These are phyloP conservation scores for Rhyzopertha dominica DNA, from an alignment of 1,140 invertebrate species.

Conservation along the genomic window DNA sequence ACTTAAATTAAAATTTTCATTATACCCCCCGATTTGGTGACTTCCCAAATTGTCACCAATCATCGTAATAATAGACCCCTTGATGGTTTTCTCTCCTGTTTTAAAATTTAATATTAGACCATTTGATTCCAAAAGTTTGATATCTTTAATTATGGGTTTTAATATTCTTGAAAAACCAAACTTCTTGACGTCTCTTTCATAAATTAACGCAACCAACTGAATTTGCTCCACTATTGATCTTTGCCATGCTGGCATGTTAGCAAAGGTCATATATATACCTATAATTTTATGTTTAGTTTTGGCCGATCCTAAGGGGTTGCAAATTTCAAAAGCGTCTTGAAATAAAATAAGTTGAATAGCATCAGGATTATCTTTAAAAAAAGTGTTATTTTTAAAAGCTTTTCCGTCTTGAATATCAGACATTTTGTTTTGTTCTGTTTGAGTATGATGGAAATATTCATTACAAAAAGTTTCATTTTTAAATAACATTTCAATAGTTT, in stretches of 20 bases:
- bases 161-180: slow-evolving; percentile 32
- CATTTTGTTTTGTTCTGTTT: slow-evolving; percentile 18
- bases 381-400: slow-evolving; percentile 31
- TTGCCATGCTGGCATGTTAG: slow-evolving; percentile 17
- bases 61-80: slow-evolving; percentile 14
- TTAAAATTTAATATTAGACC: slow-evolving; percentile 27
- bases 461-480: slow-evolving; percentile 24
- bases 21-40: slow-evolving; percentile 24
- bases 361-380: slow-evolving; percentile 33
- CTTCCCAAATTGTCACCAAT: slow-evolving; percentile 23
- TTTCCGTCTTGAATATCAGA: slow-evolving; percentile 36
- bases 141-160: slow-evolving; percentile 34
- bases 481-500: slow-evolving; percentile 30
- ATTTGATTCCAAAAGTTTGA: slow-evolving; percentile 31
- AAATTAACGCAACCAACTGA: slow-evolving; percentile 34
- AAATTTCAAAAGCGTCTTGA: slow-evolving; percentile 41
- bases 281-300: slow-evolving; percentile 40
- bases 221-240: slow-evolving; percentile 25
- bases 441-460: slow-evolving; percentile 14
- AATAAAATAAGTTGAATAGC: slow-evolving; percentile 38
- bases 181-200: slow-evolving; percentile 29
- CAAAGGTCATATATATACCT: slow-evolving; percentile 39
- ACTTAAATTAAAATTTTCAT: slow-evolving; percentile 20
- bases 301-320: slow-evolving; percentile 38
- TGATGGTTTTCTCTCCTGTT: slow-evolving; percentile 2